Conservation (phyloP, 2,113 vertebrate genomes). For the Microcebus tavaratra region DNA sequence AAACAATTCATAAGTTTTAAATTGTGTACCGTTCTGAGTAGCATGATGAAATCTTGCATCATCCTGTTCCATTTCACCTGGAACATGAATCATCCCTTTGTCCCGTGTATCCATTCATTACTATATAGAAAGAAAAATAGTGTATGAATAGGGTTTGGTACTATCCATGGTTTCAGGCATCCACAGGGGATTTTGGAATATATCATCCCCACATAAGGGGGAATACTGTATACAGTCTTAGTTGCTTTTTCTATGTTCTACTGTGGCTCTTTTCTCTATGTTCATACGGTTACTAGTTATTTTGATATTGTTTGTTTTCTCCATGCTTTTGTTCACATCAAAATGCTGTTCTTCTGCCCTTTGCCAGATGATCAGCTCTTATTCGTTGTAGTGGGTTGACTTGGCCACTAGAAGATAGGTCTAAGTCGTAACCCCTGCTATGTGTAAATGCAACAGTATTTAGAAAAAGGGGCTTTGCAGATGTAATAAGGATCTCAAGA, state of each 20-base stretch:
- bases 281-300: not conserved
- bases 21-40: not conserved
- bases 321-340: not conserved
- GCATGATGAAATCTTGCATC: not conserved
- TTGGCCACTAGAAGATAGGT: not conserved
- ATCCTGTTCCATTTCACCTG: not conserved
- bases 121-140: not conserved
- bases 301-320: not conserved
- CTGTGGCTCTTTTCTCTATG: not conserved
- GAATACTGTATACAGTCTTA: not conserved
- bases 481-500: not conserved
- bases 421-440: not conserved
- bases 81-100: not conserved
- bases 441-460: not conserved
- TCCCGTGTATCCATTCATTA: not conserved
- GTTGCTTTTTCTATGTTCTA: not conserved
- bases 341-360: not conserved
- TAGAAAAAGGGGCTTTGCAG: not conserved
- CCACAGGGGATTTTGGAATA: not conserved
- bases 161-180: not conserved
- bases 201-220: not conserved
- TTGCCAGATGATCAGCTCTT: not conserved
- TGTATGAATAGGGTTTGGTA: not conserved
- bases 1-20: not conserved
- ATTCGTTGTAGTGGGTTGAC: not conserved